Evolutionary conservation across 2,888 invertebrate genomes (phyloP), one percentile per base, ranked within the genome.

Genomic region (Leucophora obtusa): DNA sequence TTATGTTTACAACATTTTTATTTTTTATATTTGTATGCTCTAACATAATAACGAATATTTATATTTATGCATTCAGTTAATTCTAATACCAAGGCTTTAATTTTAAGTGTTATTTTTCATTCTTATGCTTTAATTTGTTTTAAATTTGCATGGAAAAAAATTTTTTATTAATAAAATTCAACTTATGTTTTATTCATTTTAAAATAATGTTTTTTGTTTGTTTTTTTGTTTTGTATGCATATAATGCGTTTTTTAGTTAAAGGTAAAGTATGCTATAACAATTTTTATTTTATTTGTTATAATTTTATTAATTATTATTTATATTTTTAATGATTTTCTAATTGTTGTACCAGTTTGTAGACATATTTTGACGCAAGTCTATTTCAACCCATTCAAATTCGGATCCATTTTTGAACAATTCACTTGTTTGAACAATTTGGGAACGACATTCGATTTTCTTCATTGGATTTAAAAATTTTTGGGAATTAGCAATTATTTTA

Each of bases 131-230:
- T 47, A 72, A 56, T 76, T 62, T 50, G 24, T 66, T 56, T 63
- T 7, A 43, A 18, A 66, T 72, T 73, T 78, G 81, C 81, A 81
- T 81, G 81, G 65, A 59, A 51, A 73, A 68, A 69, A 47, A 62
- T 28, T 58, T 47, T 50, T 63, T 59, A 69, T 72, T 60, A 70
- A 81, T 81, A 81, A 81, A 81, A 65, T 73, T 77, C 6, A 65
- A 69, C 50, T 77, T 15, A 69, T 59, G 65, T 69, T 11, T 38
- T 50, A 58, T 71, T 33, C 14, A 60, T 70, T 75, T 76, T 33
- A 63, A 43, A 51, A 60, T 70, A 59, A n/a, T n/a, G n/a, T n/a
- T n/a, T n/a, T n/a, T n/a, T n/a, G n/a, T 11, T 43, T 59, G 59
- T 74, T 65, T 11, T 74, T 74, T 73, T 47, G 43, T 68, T 66